Evolutionary conservation across 2,888 invertebrate species (phyloP), one percentile per base, ranked within the genome.

Genomic region (Leucophenga maculata): DNA sequence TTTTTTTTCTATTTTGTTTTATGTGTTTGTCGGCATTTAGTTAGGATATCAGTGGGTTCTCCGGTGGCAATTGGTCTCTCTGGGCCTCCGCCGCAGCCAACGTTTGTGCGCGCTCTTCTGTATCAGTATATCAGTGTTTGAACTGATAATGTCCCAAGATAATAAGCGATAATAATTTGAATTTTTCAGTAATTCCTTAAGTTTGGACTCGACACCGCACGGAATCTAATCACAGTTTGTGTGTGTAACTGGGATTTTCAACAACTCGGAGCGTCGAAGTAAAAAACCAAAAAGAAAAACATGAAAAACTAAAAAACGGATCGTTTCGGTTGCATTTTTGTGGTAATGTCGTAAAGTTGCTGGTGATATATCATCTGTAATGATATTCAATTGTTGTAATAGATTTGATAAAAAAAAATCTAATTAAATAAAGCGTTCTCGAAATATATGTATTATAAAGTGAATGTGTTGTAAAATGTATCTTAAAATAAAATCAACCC

Each of bases 131-230:
- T 85, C 84, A 83, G 85, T 86, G 81, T 86, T 86, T 86, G 86
- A 86, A 86, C 86, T 86, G 86, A 86, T 86, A 86, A 86, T 86
- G 86, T 80, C 84, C 79, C 84, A 85, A 86, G 86, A 86, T 86
- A 86, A 86, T 86, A 86, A 86, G 87, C 86, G 86, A 86, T 86
- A 86, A 86, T 86, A 85, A 86, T 86, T 86, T 86, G 87, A 86
- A 86, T 86, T 86, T 85, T 86, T 86, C 83, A 85, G 80, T 86
- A 85, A 78, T 82, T 85, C 80, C 85, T 85, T 86, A 83, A 85
- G 85, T 85, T 85, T 84, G 85, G 78, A 77, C 78, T 76, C 79
- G 71, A 76, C 80, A 76, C 78, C 72, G 75, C 75, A 78, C 75
- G 77, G 83, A 84, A 85, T 85, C 86, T 86, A 85, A 85, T 86